phyloP scores from a whole-genome alignment of 2,797 vertebrate species.

The Pagetopsis macropterus region DNA sequence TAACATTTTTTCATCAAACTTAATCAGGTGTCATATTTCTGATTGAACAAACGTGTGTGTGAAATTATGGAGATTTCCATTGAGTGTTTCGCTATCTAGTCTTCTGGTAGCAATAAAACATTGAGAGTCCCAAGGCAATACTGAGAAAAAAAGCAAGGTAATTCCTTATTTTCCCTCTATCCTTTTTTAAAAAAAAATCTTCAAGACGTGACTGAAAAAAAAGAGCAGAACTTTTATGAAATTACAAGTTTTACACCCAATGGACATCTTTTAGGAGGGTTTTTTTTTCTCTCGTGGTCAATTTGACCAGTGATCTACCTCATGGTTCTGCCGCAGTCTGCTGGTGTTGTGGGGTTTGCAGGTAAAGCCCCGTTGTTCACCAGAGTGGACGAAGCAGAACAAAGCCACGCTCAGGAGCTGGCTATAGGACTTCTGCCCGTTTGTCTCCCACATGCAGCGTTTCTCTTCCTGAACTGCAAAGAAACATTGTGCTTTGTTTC shows the following conservation, averaged over 20 bases:
- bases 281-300: conserved; percentile 93
- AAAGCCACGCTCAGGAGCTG: conserved; percentile 97
- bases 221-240: conserved; percentile 86
- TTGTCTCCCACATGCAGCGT: conserved; percentile 66
- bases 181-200: conserved; percentile 29
- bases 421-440: conserved; percentile 82
- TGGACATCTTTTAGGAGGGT: conserved; percentile 83
- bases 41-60: conserved; percentile 68
- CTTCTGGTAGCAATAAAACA: conserved; percentile 84
- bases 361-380: conserved; percentile 92
- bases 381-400: conserved; percentile 90
- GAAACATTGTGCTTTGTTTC: conserved; percentile 82
- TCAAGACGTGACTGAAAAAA: conserved; percentile 60
- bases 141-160: conserved; percentile 61
- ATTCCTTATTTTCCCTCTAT: conserved; percentile 63
- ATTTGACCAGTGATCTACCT: conserved; percentile 98
- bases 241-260: conserved; percentile 77
- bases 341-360: conserved; percentile 94
- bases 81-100: conserved; percentile 92
- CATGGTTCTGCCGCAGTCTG: conserved; percentile 92
- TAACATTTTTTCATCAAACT: conserved; percentile 67
- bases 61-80: conserved; percentile 85
- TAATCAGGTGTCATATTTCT: conserved; percentile 74
- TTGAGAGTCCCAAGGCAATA: conserved; percentile 87
- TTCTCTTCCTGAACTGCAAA: conserved; percentile 80